Evolutionary conservation across 2,113 vertebrate genomes (phyloP).

Genomic region (Carassius gibelio): DNA sequence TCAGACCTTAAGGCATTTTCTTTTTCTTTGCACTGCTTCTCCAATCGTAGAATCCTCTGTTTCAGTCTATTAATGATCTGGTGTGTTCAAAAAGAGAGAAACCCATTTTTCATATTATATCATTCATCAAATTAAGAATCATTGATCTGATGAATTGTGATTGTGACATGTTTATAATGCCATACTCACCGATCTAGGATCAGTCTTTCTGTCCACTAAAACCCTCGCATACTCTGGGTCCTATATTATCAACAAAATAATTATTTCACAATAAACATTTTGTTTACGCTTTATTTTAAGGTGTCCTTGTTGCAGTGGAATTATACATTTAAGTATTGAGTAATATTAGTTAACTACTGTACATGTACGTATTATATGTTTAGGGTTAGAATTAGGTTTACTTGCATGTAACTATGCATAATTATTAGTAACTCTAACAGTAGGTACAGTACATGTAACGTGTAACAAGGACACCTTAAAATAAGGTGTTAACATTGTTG

Average conservation of each 20-base stretch:
- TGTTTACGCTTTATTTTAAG: too few species aligned
- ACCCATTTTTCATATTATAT: not conserved
- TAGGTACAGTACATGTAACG: too few species aligned
- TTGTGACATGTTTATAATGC: not conserved
- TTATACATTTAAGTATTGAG: too few species aligned
- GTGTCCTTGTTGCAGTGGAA: too few species aligned
- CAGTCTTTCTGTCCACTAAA: constrained; percentile 81
- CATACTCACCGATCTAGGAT: constrained; percentile 81
- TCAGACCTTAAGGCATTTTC: constrained; percentile 81
- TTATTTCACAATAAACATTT: not conserved
- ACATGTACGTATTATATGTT: too few species aligned
- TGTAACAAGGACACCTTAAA: too few species aligned
- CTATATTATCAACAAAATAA: constrained; percentile 64
- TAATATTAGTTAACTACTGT: too few species aligned
- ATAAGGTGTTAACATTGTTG: too few species aligned
- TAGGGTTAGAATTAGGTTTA: too few species aligned
- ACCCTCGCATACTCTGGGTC: constrained; percentile 79
- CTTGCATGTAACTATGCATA: too few species aligned
- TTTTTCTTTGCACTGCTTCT: constrained; percentile 90
- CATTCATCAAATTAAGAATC: not conserved
- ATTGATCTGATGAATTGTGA: not conserved
- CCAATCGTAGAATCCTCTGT: constrained; percentile 86
- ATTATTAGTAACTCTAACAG: too few species aligned
- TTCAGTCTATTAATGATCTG: constrained; percentile 86
- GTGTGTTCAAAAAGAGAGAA: constrained; percentile 9